Base-by-base conservation (phyloP, 2,888 invertebrate genomes). In the Epinotia nisella region DNA sequence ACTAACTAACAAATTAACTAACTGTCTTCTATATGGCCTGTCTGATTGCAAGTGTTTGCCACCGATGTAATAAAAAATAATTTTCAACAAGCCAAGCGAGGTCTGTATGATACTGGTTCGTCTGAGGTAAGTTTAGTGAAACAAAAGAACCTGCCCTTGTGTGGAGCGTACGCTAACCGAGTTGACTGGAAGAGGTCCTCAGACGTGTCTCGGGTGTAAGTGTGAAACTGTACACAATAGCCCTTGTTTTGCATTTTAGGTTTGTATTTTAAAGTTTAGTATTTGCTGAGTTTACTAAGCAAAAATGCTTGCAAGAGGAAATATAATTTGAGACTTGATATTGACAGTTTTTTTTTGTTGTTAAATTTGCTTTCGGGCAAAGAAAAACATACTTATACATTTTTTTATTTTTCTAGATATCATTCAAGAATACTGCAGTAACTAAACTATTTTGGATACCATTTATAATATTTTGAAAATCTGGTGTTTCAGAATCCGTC, bases 111-210 rank as follows among this genome's bases (percentile, higher is more conserved):
- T 5, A n/a, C 7, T 49, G 49, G 49, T 49, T n/a, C n/a, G 7
- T n/a, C 49, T 49, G 5, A 49, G n/a, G 49, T 7, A n/a, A 15
- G 7, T 49, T 13, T 49, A 15, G n/a, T 49, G 49, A 49, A 41
- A n/a, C n/a, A 45, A 29, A 29, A 5, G 5, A 35, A 49, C 49
- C 49, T n/a, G 49, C 49, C 49, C 21, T 21, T 62, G 21, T 62
- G 15, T 19, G 41, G 19, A 21, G 49, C 45, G 13, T 7, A 49
- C 35, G 35, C 19, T 69, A 60, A 51, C 49, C 29, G 35, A 49
- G 60, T 58, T 58, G 67, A 58, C 56, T 58, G 56, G 41, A 70
- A 19, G 51, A 70, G 55, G 53, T 55, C 21, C 60, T 70, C 53
- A 62, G 53, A 49, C 53, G 11, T 51, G 70, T 70, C 70, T 61